Conservation (phyloP, 2,888 invertebrate genomes). For the Nymphalis urticae region DNA sequence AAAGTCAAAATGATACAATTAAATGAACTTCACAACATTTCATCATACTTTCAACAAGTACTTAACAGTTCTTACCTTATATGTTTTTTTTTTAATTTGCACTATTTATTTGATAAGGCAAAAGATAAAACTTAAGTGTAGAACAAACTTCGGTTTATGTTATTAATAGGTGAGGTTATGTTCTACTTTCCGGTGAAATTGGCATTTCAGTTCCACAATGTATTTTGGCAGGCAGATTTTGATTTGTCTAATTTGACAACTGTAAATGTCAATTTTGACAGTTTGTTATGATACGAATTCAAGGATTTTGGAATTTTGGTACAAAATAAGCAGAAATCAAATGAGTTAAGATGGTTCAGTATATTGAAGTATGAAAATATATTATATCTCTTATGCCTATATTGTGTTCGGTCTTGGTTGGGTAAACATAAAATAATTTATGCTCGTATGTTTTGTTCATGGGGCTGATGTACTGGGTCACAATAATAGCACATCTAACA, state of each 20-base stretch:
- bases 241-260: not conserved
- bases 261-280: not conserved
- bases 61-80: conserved; percentile 5
- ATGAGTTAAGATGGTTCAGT: not conserved
- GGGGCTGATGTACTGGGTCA: too few relatives aligned
- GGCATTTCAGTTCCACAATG: not conserved
- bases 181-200: conserved; percentile 1
- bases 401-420: too few relatives aligned
- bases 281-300: not conserved
- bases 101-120: conserved; percentile 1
- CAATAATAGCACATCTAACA: too few relatives aligned
- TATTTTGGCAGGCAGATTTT: not conserved
- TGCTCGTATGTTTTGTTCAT: too few relatives aligned
- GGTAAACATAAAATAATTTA: too few relatives aligned
- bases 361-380: not conserved
- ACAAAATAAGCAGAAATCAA: not conserved
- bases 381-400: too few relatives aligned
- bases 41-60: not conserved
- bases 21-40: conserved; percentile 4
- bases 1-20: conserved; percentile 1
- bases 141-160: not conserved
- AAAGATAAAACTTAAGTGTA: not conserved
- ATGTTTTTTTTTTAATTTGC: not conserved
- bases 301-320: not conserved
- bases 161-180: conserved; percentile 4